A percentile compares a stretch with the other conserved stretches of the same genome.
These are phyloP conservation scores for Chloroceryle aenea DNA, from an alignment of 2,113 vertebrate species.

Conservation along the genomic window DNA sequence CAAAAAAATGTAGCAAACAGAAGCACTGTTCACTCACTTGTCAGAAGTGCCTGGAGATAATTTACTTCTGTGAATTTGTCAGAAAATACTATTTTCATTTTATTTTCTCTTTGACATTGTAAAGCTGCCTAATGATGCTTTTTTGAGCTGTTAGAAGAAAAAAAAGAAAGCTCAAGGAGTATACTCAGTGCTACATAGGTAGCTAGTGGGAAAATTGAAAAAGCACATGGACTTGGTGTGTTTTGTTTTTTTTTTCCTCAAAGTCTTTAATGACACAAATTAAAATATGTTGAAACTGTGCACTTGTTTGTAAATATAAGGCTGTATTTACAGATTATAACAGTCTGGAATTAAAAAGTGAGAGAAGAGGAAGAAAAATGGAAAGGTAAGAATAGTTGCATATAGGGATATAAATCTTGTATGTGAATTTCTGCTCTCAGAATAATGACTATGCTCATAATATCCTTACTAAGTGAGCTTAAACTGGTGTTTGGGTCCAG, in stretches of 20 bases:
- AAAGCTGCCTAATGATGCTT: neutral
- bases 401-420: neutral
- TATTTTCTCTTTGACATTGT: neutral
- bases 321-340: neutral
- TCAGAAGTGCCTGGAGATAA: neutral
- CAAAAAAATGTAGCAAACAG: neutral
- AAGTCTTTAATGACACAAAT: neutral
- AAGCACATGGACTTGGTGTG: neutral
- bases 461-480: neutral
- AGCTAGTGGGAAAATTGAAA: neutral
- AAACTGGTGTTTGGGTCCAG: neutral
- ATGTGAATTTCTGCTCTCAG: neutral
- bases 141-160: neutral
- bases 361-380: neutral
- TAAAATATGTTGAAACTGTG: neutral
- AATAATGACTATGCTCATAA: neutral
- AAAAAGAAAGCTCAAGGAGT: neutral
- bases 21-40: neutral
- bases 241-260: neutral
- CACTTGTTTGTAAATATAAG: neutral
- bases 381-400: neutral
- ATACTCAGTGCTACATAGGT: neutral
- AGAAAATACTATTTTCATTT: neutral
- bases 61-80: neutral
- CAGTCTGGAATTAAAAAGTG: neutral